A percentile compares a stretch with the other conserved stretches of the same genome.
phyloP scores from a whole-genome alignment of 2,888 invertebrate species.

The Ophonus ardosiacus region DNA sequence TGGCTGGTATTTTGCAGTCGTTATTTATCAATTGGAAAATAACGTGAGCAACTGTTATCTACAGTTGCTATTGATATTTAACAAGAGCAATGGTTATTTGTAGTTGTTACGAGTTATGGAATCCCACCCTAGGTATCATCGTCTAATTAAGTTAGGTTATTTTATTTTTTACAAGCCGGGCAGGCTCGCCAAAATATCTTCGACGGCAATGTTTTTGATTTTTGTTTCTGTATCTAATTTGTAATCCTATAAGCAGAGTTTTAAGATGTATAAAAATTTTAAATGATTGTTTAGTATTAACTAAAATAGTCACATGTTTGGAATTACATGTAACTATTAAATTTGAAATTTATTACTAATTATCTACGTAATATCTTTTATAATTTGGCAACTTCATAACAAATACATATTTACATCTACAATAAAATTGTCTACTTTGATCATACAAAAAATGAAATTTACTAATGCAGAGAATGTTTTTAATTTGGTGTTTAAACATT shows the following conservation, averaged over 20 bases:
- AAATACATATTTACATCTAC: conserved; percentile 7
- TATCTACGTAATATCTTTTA: conserved; percentile 5
- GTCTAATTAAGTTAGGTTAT: too few species aligned
- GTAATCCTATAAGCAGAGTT: conserved; percentile 51
- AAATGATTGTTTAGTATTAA: conserved; percentile 61
- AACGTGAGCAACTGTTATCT: too few species aligned
- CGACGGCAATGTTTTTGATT: background rate
- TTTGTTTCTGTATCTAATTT: background rate
- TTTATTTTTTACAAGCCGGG: too few species aligned
- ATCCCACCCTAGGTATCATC: too few species aligned
- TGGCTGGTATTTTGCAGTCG: too few species aligned
- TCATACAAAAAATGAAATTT: background rate
- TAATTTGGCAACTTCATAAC: conserved; percentile 36
- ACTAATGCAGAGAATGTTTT: background rate
- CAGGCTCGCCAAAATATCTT: too few species aligned
- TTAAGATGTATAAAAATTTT: conserved; percentile 59
- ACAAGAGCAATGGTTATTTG: too few species aligned
- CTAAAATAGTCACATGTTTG: conserved; percentile 15
- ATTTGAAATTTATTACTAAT: conserved; percentile 16
- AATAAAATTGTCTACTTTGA: background rate
- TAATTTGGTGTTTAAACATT: conserved; percentile 6
- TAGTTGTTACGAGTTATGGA: too few species aligned
- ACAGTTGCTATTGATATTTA: too few species aligned
- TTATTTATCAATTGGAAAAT: too few species aligned
- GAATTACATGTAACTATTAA: conserved; percentile 14